These are phyloP conservation scores for Lagocephalus sceleratus DNA, from an alignment of 2,797 vertebrate genomes.

Conservation along the genomic window DNA sequence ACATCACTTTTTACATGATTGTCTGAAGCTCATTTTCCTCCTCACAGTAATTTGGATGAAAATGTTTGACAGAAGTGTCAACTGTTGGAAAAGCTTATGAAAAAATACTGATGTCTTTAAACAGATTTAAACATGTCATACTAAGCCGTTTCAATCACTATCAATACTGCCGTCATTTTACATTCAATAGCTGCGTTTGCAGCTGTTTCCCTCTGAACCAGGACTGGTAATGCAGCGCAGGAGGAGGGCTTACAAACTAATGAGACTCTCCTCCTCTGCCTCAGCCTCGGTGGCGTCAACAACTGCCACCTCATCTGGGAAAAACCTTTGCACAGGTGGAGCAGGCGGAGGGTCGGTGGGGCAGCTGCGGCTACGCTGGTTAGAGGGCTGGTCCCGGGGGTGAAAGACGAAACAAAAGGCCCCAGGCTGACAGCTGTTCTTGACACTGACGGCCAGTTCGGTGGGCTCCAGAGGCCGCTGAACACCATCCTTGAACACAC, in stretches of 20 bases:
- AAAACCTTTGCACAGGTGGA: constrained; percentile 24
- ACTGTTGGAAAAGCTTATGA: too few species aligned
- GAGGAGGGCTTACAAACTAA: constrained; percentile 46
- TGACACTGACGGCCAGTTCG: constrained; percentile 85
- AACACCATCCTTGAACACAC: constrained; percentile 47
- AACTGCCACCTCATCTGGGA: background rate
- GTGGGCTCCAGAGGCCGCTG: constrained; percentile 75
- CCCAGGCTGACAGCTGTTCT: constrained; percentile 81
- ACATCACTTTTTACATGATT: too few species aligned
- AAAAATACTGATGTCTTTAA: too few species aligned
- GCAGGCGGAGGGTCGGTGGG: constrained; percentile 39
- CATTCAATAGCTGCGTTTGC: too few species aligned
- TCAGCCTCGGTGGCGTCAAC: background rate
- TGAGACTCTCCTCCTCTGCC: constrained; percentile 50
- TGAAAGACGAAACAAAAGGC: constrained; percentile 91
- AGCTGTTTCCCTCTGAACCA: too few species aligned
- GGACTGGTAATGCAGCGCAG: background rate
- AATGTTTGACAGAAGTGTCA: too few species aligned
- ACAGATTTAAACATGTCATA: too few species aligned
- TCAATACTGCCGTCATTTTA: too few species aligned
- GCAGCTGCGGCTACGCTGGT: constrained; percentile 14
- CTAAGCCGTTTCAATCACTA: too few species aligned
- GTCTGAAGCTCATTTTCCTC: too few species aligned
- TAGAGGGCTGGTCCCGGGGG: constrained; percentile 38
- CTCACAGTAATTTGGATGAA: too few species aligned